A percentile compares a stretch with the other conserved stretches of the same genome.
Evolutionary conservation across 2,113 vertebrate genomes (phyloP).

Genomic region (Leptodactylus fuscus): DNA sequence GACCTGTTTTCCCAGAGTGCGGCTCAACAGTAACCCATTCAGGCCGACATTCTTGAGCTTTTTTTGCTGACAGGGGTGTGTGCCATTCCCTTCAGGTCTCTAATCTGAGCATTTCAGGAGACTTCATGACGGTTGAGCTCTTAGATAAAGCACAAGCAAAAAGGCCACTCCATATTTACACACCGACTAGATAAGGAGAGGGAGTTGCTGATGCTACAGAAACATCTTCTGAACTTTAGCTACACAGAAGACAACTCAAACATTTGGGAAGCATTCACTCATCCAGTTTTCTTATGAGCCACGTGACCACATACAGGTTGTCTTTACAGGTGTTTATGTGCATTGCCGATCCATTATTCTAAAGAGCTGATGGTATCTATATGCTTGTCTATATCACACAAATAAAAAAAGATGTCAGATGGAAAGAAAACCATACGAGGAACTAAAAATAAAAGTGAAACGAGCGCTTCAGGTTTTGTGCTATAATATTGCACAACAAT

Average conservation of each 20-base stretch:
- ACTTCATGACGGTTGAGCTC: not conserved
- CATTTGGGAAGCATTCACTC: no score
- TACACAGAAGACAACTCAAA: not conserved
- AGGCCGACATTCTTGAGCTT: not conserved
- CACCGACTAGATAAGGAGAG: conserved; percentile 16
- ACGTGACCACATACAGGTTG: no score
- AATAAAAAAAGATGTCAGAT: not conserved
- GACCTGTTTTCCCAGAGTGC: conserved; percentile 17
- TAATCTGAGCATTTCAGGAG: conserved; percentile 4
- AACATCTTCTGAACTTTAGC: not conserved
- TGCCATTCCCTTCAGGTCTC: not conserved
- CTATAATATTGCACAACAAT: no score
- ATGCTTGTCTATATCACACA: not conserved
- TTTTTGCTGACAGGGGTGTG: conserved; percentile 11
- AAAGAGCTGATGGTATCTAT: not conserved
- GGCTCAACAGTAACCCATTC: conserved; percentile 4
- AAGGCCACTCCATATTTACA: not conserved
- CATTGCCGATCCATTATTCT: not conserved
- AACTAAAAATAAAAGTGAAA: not conserved
- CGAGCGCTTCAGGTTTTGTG: not conserved
- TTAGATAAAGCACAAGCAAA: not conserved
- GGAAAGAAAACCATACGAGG: not conserved
- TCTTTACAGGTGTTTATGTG: no score
- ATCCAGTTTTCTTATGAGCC: no score
- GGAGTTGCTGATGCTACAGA: not conserved